Evolutionary conservation across 2,797 vertebrate genomes (phyloP), one percentile per base, ranked within the genome.

Genomic region (Leptodactylus fallax): DNA sequence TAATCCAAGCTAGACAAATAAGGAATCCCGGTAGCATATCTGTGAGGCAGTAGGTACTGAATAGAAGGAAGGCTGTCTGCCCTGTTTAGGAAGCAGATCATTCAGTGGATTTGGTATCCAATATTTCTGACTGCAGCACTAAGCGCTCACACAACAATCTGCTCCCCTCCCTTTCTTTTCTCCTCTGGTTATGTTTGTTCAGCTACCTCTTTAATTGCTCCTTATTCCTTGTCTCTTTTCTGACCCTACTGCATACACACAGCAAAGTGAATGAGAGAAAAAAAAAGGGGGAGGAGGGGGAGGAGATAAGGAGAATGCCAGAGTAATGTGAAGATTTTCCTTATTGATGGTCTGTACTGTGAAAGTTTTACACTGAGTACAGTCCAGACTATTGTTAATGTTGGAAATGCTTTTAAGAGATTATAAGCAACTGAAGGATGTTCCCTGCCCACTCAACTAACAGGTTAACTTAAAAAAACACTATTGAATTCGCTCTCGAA

Each of bases 1-100:
- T 83, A 63, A 87, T 87, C 72, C 81, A 87, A 25, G 74, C 78
- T 14, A 87, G 87, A 83, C 16, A 84, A 25, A 87, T 71, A 58
- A 58, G 51, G 49, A 67, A 83, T 87, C 16, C 81, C 21, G 74
- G 87, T 87, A 51, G 71, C 87, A 87, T 87, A 65, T 87, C 72
- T 83, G 80, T 74, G n/a, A 63, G 23, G 23, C 47, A 21, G 60
- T 51, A 84, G 87, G 67, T 79, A 60, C 56, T 84, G 8, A 65
- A 25, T 56, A 23, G 51, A 49, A 45, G 7, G 51, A 56, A 87
- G 87, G 65, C 74, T 79, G 23, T 25, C 25, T 83, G 80, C 61
- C 81, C 36, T 83, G 74, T 53, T 58, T 19, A 45, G 85, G 71
- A 83, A 51, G 82, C 63, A 84, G 87, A 87, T 83, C 61, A 36